Evolutionary conservation across 2,797 vertebrate species (phyloP).

Genomic region (Etheostoma nigrum): DNA sequence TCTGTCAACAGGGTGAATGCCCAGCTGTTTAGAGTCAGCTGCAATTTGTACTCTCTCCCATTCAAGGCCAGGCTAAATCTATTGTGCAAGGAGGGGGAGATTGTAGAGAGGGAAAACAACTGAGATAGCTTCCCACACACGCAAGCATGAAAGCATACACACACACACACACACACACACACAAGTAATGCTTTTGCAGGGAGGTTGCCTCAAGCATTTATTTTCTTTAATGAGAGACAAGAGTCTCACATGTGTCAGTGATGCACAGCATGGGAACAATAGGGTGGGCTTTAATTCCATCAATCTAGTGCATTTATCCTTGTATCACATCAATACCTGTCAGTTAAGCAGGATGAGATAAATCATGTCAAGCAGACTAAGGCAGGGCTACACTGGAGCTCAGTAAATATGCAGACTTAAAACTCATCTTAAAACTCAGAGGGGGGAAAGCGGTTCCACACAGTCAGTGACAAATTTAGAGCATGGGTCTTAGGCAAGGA

Average conservation of each 20-base stretch:
- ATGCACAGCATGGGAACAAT: conserved; percentile 81
- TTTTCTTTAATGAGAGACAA: conserved; percentile 85
- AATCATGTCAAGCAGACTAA: conserved; percentile 69
- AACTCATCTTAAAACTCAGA: conserved; percentile 61
- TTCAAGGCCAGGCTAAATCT: conserved; percentile 77
- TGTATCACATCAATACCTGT: conserved; percentile 82
- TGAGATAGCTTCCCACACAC: conserved; percentile 69
- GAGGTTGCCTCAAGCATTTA: conserved; percentile 80
- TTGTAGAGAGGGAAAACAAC: conserved; percentile 77
- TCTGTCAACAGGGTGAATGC: conserved; percentile 63
- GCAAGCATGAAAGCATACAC: background rate
- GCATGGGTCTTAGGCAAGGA: conserved; percentile 44
- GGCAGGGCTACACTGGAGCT: conserved; percentile 56
- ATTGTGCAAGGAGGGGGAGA: conserved; percentile 72
- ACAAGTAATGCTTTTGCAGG: conserved; percentile 58
- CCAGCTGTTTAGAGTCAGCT: conserved; percentile 64
- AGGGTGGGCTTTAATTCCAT: conserved; percentile 81
- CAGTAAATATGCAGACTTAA: conserved; percentile 56
- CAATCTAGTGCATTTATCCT: conserved; percentile 79
- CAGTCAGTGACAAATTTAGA: conserved; percentile 56
- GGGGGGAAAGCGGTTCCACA: conserved; percentile 41
- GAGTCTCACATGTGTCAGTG: conserved; percentile 83
- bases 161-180: conserved; percentile 29
- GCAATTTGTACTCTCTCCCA: conserved; percentile 60
- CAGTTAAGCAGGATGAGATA: conserved; percentile 76